Evolutionary conservation across 2,888 invertebrate genomes (phyloP).

Genomic region (Arenicola marina): DNA sequence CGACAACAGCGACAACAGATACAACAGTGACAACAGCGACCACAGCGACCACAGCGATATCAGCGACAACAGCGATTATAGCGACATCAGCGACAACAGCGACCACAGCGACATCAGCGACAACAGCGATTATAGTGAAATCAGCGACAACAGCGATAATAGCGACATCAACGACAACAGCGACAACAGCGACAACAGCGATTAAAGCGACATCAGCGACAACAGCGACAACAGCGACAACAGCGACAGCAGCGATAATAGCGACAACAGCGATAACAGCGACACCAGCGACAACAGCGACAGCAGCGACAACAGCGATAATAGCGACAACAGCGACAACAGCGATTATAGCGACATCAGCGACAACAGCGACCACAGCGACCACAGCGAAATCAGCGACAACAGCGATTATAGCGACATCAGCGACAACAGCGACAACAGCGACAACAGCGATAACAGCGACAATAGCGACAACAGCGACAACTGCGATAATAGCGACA

Average conservation of each 20-base stretch:
- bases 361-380: too few species aligned
- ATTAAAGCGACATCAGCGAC: too few species aligned
- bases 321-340: conserved; percentile 4
- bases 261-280: background rate
- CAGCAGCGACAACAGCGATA: background rate
- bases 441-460: background rate
- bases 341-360: too few species aligned
- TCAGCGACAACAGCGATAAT: background rate
- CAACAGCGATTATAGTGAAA: too few species aligned
- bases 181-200: too few species aligned
- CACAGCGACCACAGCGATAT: too few species aligned
- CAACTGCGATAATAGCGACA: background rate
- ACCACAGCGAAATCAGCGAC: too few species aligned
- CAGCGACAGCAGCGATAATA: conserved; percentile 1
- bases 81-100: too few species aligned
- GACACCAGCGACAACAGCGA: background rate
- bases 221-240: conserved; percentile 2
- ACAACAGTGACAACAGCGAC: too few species aligned
- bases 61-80: too few species aligned
- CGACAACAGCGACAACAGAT: conserved; percentile 1
- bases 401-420: too few species aligned
- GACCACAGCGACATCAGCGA: too few species aligned
- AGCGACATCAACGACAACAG: background rate
- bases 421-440: conserved; percentile 1
- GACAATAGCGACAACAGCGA: conserved; percentile 1